Base-by-base conservation (phyloP, 2,888 invertebrate genomes). In the Metacarcinus magister region DNA sequence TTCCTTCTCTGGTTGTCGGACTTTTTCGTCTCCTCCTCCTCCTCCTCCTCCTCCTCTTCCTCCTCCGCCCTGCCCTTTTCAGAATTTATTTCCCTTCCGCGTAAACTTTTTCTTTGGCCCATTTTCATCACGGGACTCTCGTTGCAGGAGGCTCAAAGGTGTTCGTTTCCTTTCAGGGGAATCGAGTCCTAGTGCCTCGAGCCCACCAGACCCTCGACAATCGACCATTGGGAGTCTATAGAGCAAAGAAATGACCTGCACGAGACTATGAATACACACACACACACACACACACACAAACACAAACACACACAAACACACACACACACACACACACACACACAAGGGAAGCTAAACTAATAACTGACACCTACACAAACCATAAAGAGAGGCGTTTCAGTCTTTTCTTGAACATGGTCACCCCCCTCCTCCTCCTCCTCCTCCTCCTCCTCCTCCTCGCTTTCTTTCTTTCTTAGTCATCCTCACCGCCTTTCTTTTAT, bases 241-340 rank as follows among this genome's bases (percentile, higher is more conserved):
- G 32, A 8, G 5, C 82, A 32, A 32, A 82, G 82, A 32, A 28
- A 32, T 32, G 82, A 82, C 32, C 82, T 32, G 32, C 32, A 32
- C 28, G 8, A 28, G 82, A 28, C 28, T 10, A 82, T 32, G 32
- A 82, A 28, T 32, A 28, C 82, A 28, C 32, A 13, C 82, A 82
- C 82, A 82, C 82, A 82, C 32, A 82, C 82, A 82, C 82, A 82
- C 82, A 82, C 82, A 82, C 82, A 82, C 82, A 82, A 32, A 82
- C 82, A 82, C 82, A 82, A 32, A 82, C 82, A 82, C 82, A 82
- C 82, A 82, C 82, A 82, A 32, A 82, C 82, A 82, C 82, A 82
- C 82, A 82, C 32, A 82, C 82, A 82, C 32, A 82, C 82, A 82
- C 82, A 82, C 82, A 82, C 82, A 82, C 82, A 82, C 82, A 82